Conservation (phyloP, 2,113 vertebrate genomes). For the Nannobrachium achirus region DNA sequence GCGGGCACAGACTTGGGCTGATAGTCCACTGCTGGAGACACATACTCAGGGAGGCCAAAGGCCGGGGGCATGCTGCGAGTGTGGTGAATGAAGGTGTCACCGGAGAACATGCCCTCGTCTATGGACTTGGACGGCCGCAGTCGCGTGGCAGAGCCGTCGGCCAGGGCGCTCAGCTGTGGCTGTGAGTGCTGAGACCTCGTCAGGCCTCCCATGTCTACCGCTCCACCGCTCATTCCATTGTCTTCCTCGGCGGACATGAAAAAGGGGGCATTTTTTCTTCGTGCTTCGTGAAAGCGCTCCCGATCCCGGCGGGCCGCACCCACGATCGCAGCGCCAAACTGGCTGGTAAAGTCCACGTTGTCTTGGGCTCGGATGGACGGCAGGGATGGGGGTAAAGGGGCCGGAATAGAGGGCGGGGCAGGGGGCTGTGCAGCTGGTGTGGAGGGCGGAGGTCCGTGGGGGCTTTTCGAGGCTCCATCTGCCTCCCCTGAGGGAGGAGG, state of each 20-base stretch:
- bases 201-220: slow-evolving; percentile 49
- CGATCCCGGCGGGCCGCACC: slow-evolving; percentile 89
- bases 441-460: slow-evolving; percentile 77
- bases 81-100: slow-evolving; percentile 88
- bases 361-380: slow-evolving; percentile 78
- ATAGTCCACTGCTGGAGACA: slow-evolving; percentile 75
- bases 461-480: slow-evolving; percentile 69
- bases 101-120: slow-evolving; percentile 93
- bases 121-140: slow-evolving; percentile 91
- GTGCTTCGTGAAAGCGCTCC: slow-evolving; percentile 88
- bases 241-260: slow-evolving; percentile 92
- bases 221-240: slow-evolving; percentile 52
- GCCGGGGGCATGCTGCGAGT: slow-evolving; percentile 83
- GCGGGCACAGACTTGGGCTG: slow-evolving; percentile 81
- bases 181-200: slow-evolving; percentile 71
- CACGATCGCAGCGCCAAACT: slow-evolving; percentile 91
- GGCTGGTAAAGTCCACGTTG: slow-evolving; percentile 89
- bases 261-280: slow-evolving; percentile 87
- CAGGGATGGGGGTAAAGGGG: slow-evolving; percentile 75
- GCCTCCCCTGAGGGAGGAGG: slow-evolving; percentile 68
- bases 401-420: slow-evolving; percentile 83
- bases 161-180: slow-evolving; percentile 69
- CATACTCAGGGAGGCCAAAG: slow-evolving; percentile 82
- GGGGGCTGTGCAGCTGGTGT: slow-evolving; percentile 85
- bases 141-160: slow-evolving; percentile 74